phyloP scores from a whole-genome alignment of 2,888 invertebrate species.

The Sialis lutaria region DNA sequence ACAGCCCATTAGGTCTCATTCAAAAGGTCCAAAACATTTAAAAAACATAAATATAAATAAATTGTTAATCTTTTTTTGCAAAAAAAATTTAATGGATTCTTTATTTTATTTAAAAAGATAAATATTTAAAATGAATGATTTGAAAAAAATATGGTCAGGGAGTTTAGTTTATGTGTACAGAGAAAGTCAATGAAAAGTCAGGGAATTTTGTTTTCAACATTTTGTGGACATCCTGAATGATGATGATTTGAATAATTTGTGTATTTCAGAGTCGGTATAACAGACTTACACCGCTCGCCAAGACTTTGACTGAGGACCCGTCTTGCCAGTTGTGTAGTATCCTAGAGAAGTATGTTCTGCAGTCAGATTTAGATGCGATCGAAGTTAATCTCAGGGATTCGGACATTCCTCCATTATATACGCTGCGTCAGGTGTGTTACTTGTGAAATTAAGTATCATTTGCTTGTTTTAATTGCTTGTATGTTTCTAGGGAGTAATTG shows the following conservation, averaged over 20 bases:
- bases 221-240: neutral
- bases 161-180: no score
- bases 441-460: neutral
- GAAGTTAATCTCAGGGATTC: conserved; percentile 70
- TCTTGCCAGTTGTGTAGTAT: conserved; percentile 86
- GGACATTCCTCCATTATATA: conserved; percentile 74
- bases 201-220: no score
- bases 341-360: conserved; percentile 65
- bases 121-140: neutral
- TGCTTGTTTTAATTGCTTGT: neutral
- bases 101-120: no score
- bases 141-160: neutral
- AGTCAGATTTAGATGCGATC: conserved; percentile 57
- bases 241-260: neutral
- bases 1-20: no score
- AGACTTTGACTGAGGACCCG: conserved; percentile 87
- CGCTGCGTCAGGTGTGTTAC: conserved; percentile 58
- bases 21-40: no score
- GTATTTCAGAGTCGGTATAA: conserved; percentile 67
- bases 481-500: conserved; percentile 68
- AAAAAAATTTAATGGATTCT: no score
- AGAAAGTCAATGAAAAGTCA: no score
- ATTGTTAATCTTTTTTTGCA: no score
- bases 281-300: conserved; percentile 71
- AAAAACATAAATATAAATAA: no score